Evolutionary conservation across 1,140 invertebrate species (phyloP).

Genomic region (Melanaphis sacchari): DNA sequence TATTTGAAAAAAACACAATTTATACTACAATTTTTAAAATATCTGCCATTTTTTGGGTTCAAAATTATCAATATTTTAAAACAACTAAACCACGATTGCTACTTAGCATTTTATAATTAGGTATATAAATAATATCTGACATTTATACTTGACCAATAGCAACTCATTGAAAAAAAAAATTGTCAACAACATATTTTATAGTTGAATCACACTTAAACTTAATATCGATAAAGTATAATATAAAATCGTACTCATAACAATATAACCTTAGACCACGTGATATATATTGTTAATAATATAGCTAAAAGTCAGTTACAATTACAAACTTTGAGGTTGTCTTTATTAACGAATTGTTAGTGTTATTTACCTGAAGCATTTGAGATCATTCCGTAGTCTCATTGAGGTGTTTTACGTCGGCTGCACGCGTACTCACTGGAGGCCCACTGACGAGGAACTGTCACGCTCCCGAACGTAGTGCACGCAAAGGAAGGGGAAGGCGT

Average conservation of each 20-base stretch:
- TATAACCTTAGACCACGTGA: not conserved
- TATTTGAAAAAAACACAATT: not conserved
- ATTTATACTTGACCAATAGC: not conserved
- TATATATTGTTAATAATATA: not conserved
- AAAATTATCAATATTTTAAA: not conserved
- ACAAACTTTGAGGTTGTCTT: not conserved
- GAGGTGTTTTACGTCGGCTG: conserved; percentile 28
- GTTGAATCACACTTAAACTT: not conserved
- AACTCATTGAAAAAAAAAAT: not conserved
- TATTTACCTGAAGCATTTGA: conserved; percentile 36
- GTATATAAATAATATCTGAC: not conserved
- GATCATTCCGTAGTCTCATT: conserved; percentile 54
- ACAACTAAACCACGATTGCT: not conserved
- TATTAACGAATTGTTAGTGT: not conserved
- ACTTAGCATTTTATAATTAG: no score
- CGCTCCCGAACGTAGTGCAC: not conserved
- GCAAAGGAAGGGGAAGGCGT: not conserved
- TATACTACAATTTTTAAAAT: not conserved
- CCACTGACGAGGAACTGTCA: conserved; percentile 51
- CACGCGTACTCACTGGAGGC: conserved; percentile 26
- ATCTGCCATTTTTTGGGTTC: not conserved
- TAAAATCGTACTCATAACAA: not conserved
- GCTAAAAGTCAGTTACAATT: not conserved
- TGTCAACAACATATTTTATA: not conserved
- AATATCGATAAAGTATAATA: not conserved